Base-by-base conservation (phyloP, 2,113 vertebrate species). In the Rana temporaria region DNA sequence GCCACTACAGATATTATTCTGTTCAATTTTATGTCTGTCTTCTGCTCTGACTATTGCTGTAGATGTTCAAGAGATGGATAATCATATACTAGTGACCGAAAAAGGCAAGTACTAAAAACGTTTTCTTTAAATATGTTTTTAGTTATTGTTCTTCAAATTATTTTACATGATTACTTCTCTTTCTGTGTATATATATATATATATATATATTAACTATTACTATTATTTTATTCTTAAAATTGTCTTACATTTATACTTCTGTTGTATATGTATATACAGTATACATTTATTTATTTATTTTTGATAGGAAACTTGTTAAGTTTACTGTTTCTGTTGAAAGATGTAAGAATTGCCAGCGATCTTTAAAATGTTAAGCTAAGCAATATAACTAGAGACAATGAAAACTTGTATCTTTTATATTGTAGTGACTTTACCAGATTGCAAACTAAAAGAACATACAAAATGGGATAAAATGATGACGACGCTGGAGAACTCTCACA, bases 381-480 rank as follows among this genome's bases (percentile, higher is more conserved):
- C 53, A 17, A 72, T 22, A 16, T 3, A 26, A 57, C 18, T 73
- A 12, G 64, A 32, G 69, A 19, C 26, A 73, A n/a, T 11, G 60
- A 17, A n/a, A 80, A 26, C 15, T 0, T 20, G 48, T 75, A 78
- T 70, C 77, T 63, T 66, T 85, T 85, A 6, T 84, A 5, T 83
- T 0, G 87, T 78, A 0, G 81, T 87, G 85, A 85, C 84, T 73
- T 87, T 84, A 0, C 92, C 93, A 0, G 95, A 96, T 82, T 98
- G 96, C 84, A 85, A 88, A 16, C 57, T 53, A 20, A 83, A 55
- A 19, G 96, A 97, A 63, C 89, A 93, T 85, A 94, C 89, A 2
- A 92, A 95, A 82, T 99, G 98, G 98, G 97, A 99, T 93, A 99
- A 98, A 87, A 90, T 99, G 66, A 98, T 99, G 91, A 94, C 93